Evolutionary conservation across 2,113 vertebrate species (phyloP).

Genomic region (Barnardius zonarius): DNA sequence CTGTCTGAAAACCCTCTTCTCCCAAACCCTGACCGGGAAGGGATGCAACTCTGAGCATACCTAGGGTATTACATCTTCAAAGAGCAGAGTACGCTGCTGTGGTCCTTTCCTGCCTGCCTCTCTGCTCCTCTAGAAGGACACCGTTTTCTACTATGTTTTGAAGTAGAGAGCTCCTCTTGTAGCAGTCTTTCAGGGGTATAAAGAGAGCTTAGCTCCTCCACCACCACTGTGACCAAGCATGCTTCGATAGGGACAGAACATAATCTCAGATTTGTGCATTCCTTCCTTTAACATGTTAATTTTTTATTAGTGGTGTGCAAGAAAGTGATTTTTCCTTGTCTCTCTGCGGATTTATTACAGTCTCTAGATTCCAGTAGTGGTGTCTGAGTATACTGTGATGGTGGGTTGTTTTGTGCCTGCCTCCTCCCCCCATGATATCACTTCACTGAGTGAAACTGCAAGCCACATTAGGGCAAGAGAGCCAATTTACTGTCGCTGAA

Average conservation of each 20-base stretch:
- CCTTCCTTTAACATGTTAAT: background rate
- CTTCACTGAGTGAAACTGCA: background rate
- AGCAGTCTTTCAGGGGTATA: background rate
- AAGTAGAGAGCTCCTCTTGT: background rate
- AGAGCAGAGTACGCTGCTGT: background rate
- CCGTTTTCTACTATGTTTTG: accelerated
- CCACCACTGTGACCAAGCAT: background rate
- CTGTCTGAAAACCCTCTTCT: conserved; percentile 10
- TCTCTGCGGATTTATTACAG: background rate
- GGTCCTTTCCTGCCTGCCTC: background rate
- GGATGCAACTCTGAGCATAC: background rate
- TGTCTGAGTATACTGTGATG: background rate
- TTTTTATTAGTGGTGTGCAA: background rate
- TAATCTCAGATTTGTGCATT: background rate
- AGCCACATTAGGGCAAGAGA: background rate
- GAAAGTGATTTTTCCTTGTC: background rate
- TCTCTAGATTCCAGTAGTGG: background rate
- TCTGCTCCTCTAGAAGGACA: background rate
- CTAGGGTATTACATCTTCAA: background rate
- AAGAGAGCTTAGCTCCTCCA: background rate
- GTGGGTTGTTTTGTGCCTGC: background rate
- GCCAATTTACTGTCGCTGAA: conserved; percentile 24
- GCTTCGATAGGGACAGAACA: background rate
- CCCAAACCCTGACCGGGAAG: background rate
- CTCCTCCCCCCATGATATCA: background rate